A percentile compares a stretch with the other conserved stretches of the same genome.
Evolutionary conservation across 1,140 invertebrate species (phyloP).

Genomic region (Asbolus verrucosus): DNA sequence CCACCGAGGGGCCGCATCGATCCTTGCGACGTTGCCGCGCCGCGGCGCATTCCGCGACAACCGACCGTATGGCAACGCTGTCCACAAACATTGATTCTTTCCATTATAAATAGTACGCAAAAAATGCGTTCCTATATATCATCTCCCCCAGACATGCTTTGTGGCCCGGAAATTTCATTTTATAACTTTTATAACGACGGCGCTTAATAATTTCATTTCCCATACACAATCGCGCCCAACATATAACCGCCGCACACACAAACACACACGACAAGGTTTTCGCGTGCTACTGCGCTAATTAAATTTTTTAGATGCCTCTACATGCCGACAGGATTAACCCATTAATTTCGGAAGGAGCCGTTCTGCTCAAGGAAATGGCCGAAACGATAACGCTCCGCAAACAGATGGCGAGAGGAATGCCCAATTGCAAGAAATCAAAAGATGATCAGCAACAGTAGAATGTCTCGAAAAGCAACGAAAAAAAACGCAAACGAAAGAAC

Average conservation of each 20-base stretch:
- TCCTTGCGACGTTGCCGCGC: slow-evolving; percentile 50
- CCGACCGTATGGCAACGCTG: slow-evolving; percentile 55
- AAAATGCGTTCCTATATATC: slow-evolving; percentile 64
- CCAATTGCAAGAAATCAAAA: too few species aligned
- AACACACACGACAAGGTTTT: slow-evolving; percentile 14
- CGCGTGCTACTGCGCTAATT: slow-evolving; percentile 51
- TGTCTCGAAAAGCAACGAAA: slow-evolving; percentile 10
- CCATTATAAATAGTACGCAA: slow-evolving; percentile 64
- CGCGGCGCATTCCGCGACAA: slow-evolving; percentile 52
- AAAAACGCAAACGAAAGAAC: too few species aligned
- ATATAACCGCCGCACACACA: slow-evolving; percentile 45
- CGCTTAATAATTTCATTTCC: slow-evolving; percentile 61
- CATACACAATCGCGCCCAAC: slow-evolving; percentile 43
- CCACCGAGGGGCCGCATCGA: slow-evolving; percentile 53
- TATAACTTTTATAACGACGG: slow-evolving; percentile 64
- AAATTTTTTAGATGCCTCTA: slow-evolving; percentile 55
- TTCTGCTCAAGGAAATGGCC: neutral
- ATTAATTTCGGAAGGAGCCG: neutral
- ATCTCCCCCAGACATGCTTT: slow-evolving; percentile 63
- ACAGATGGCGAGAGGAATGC: too few species aligned
- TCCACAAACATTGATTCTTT: slow-evolving; percentile 64
- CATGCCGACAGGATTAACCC: neutral
- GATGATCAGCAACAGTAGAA: too few species aligned
- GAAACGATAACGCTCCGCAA: too few species aligned
- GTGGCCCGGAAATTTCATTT: slow-evolving; percentile 65